phyloP scores from a whole-genome alignment of 2,888 invertebrate genomes.

The Noctua fimbriata region DNA sequence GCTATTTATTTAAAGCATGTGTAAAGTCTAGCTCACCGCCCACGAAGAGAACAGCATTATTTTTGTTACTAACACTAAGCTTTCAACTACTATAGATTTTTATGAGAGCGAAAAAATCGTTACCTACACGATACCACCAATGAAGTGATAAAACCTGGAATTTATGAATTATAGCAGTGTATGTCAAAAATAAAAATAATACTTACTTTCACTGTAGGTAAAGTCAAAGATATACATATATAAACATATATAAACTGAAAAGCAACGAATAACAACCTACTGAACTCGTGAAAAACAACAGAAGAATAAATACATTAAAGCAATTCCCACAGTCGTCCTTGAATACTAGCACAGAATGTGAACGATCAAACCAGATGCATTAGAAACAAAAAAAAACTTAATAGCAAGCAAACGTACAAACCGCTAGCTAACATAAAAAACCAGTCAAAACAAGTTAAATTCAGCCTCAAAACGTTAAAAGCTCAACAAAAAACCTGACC shows the following conservation, averaged over 20 bases:
- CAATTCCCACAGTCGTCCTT: neutral
- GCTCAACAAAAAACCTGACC: constrained; percentile 4
- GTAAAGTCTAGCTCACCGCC: constrained; percentile 29
- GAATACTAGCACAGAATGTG: neutral
- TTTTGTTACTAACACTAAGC: constrained; percentile 17
- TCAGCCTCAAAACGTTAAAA: constrained; percentile 3
- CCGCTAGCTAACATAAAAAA: neutral
- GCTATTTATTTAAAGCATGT: constrained; percentile 10
- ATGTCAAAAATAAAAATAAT: neutral
- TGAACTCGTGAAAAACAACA: neutral
- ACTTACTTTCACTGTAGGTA: neutral
- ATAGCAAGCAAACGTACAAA: neutral
- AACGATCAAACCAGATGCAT: neutral
- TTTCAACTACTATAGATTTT: neutral
- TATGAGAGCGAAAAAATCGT: constrained; percentile 5
- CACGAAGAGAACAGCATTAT: constrained; percentile 3
- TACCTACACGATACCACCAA: constrained; percentile 3
- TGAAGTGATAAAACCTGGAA: neutral
- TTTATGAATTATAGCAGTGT: neutral
- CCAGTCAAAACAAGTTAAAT: constrained; percentile 1
- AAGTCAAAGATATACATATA: neutral
- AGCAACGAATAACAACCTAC: neutral
- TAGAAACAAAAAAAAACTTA: neutral
- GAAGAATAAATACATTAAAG: neutral
- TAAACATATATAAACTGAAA: neutral